phyloP scores from a whole-genome alignment of 2,888 invertebrate genomes.

The Cerceris ruficornis region DNA sequence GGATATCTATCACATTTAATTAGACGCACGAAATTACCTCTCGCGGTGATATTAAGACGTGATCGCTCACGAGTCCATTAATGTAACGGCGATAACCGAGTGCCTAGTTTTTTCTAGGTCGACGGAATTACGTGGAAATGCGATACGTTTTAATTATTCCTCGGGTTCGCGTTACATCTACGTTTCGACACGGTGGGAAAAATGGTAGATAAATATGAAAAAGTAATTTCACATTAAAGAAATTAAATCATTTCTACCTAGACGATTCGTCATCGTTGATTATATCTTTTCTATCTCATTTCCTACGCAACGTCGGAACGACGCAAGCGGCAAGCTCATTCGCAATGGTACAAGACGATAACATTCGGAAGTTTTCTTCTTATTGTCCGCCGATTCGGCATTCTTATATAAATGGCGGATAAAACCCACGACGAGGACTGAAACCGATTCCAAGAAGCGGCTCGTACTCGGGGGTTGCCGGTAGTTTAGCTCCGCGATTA shows the following conservation, averaged over 20 bases:
- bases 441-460: conserved; percentile 59
- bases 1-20: no score
- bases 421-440: conserved; percentile 47
- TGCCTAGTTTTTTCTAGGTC: no score
- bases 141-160: no score
- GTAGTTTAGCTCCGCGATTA: conserved; percentile 66
- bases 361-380: conserved; percentile 48
- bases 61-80: no score
- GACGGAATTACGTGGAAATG: no score
- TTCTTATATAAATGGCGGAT: conserved; percentile 56
- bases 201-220: no score
- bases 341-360: conserved; percentile 33
- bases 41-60: no score
- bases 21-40: no score
- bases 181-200: no score
- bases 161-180: no score
- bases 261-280: background rate
- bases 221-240: no score
- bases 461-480: conserved; percentile 50
- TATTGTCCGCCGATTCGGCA: conserved; percentile 45
- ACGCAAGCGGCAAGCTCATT: conserved; percentile 13
- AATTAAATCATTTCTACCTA: background rate
- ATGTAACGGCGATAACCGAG: no score
- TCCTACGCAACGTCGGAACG: background rate
- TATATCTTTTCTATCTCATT: background rate